These are phyloP conservation scores for Agapornis canus DNA, from an alignment of 2,797 vertebrate genomes.

Conservation along the genomic window DNA sequence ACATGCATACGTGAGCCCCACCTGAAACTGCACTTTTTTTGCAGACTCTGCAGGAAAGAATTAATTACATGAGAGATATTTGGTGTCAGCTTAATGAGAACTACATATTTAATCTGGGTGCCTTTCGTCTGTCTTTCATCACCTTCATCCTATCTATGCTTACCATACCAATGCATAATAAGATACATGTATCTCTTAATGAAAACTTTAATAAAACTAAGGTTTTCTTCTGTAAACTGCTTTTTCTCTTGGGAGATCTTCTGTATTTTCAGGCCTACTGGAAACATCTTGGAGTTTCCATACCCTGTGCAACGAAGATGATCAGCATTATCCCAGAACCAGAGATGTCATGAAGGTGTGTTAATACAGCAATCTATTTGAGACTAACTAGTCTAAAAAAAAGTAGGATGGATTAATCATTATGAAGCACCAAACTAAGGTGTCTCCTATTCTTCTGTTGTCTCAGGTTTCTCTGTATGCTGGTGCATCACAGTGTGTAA, in stretches of 20 bases:
- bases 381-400: background rate
- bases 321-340: background rate
- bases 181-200: background rate
- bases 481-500: background rate
- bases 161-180: background rate
- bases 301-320: accelerated
- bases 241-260: background rate
- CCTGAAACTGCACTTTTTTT: background rate
- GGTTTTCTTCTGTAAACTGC: background rate
- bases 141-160: background rate
- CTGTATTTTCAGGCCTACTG: background rate
- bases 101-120: background rate
- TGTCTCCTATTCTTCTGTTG: accelerated
- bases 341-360: background rate
- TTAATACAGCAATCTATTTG: background rate
- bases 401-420: background rate
- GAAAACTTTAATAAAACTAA: background rate
- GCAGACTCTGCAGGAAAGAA: background rate
- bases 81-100: background rate
- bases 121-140: background rate
- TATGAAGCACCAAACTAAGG: background rate
- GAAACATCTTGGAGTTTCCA: background rate
- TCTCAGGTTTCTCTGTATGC: background rate
- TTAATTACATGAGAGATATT: background rate
- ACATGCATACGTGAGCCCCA: accelerated